Evolutionary conservation across 2,888 invertebrate genomes (phyloP).

Genomic region (Smittia sp.): DNA sequence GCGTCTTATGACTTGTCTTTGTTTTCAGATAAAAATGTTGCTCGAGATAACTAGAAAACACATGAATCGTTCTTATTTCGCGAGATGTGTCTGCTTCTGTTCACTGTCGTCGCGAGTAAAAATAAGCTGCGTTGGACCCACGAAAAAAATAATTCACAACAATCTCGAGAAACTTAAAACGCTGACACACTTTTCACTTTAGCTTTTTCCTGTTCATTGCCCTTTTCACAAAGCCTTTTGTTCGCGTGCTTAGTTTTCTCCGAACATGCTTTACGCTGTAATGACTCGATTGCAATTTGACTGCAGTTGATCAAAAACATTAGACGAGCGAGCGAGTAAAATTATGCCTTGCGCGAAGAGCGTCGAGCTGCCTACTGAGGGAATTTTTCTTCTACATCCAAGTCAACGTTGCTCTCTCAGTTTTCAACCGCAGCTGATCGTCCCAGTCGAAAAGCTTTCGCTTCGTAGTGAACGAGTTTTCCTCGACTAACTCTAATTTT

Average conservation of each 20-base stretch:
- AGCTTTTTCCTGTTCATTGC: neutral
- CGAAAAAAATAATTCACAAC: neutral
- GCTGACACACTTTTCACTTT: neutral
- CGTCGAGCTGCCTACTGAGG: neutral
- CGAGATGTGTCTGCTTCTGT: neutral
- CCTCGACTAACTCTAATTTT: too few relatives aligned
- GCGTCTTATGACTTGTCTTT: neutral
- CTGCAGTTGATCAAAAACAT: neutral
- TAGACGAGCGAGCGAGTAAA: neutral
- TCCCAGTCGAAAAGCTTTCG: neutral
- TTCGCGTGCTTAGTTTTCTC: neutral
- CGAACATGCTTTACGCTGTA: neutral
- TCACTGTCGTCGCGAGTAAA: neutral
- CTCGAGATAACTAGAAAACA: neutral
- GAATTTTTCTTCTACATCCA: neutral
- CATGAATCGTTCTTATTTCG: neutral
- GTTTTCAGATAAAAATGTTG: neutral
- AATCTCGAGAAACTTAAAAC: neutral
- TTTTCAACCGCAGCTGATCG: neutral
- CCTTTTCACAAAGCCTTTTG: neutral
- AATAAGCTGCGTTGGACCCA: neutral
- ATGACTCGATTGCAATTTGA: neutral
- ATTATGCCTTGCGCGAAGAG: neutral
- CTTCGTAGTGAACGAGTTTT: neutral
- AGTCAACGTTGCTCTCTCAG: neutral